Conservation (phyloP, 2,113 vertebrate species). For the Anarhynchus alexandrinus region DNA sequence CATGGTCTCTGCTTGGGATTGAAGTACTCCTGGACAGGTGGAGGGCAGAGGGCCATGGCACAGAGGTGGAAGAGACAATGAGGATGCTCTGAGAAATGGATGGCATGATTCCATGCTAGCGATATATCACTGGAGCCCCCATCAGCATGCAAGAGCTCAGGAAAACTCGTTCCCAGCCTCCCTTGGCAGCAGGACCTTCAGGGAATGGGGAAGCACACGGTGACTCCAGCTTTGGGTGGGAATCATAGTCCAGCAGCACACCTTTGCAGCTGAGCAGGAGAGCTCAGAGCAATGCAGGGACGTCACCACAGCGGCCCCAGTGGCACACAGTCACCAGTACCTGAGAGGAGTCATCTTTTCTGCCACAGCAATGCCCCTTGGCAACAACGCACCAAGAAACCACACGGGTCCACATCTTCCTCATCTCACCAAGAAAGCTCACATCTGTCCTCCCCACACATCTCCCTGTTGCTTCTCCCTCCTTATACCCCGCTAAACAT, state of each 20-base stretch:
- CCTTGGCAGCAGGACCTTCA: background rate
- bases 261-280: background rate
- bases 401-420: background rate
- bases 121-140: background rate
- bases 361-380: background rate
- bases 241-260: background rate
- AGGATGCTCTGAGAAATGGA: background rate
- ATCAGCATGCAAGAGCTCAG: background rate
- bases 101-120: background rate
- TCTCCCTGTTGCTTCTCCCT: background rate
- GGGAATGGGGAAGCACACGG: fast-evolving
- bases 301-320: background rate
- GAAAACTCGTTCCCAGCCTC: background rate
- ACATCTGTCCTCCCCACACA: background rate
- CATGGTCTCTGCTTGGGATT: background rate
- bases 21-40: background rate
- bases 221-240: background rate
- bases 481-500: background rate
- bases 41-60: background rate
- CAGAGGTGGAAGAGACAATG: background rate
- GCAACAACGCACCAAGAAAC: background rate
- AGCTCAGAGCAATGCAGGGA: background rate
- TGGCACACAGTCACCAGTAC: background rate
- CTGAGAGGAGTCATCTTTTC: background rate
- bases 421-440: background rate